A percentile compares a stretch with the other conserved stretches of the same genome.
phyloP scores from a whole-genome alignment of 2,888 invertebrate species.

The Nemotelus pantherinus region DNA sequence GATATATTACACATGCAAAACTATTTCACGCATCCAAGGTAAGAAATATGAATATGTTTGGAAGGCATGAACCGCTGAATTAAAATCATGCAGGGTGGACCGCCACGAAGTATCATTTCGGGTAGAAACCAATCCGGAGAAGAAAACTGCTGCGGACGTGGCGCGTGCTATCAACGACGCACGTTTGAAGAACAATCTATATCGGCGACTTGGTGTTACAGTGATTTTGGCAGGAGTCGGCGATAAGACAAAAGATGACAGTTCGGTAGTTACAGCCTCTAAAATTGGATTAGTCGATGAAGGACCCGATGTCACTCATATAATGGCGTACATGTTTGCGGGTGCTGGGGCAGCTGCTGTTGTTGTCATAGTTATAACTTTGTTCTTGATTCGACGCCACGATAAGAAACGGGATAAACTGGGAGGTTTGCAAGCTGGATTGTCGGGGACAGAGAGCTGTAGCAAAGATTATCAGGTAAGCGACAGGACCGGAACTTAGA shows the following conservation, averaged over 20 bases:
- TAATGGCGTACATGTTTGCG: slow-evolving; percentile 66
- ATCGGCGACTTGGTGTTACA: slow-evolving; percentile 73
- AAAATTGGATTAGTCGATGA: slow-evolving; percentile 63
- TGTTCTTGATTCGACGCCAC: slow-evolving; percentile 79
- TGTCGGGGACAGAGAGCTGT: slow-evolving; percentile 79
- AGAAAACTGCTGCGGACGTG: slow-evolving; percentile 63
- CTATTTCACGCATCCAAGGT: slow-evolving; percentile 53
- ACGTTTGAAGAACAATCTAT: slow-evolving; percentile 73
- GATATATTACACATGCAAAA: slow-evolving; percentile 71
- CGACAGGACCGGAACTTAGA: not conserved
- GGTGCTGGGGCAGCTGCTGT: slow-evolving; percentile 73
- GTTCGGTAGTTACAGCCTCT: slow-evolving; percentile 59
- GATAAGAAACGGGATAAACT: slow-evolving; percentile 82
- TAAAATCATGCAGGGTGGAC: slow-evolving; percentile 68
- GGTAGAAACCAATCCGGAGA: slow-evolving; percentile 65
- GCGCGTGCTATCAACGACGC: slow-evolving; percentile 64
- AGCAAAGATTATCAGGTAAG: slow-evolving; percentile 91
- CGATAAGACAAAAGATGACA: slow-evolving; percentile 72
- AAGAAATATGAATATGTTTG: slow-evolving; percentile 52
- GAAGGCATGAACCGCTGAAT: slow-evolving; percentile 58
- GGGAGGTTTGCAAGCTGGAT: slow-evolving; percentile 78
- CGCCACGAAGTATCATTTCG: slow-evolving; percentile 73
- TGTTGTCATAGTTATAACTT: slow-evolving; percentile 71
- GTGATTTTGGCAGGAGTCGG: slow-evolving; percentile 81
- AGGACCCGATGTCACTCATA: slow-evolving; percentile 64